Percentiles rank a stretch among this genome's conserved stretches.
Evolutionary conservation across 2,113 vertebrate species (phyloP).

Genomic region (Aphyosemion australe): DNA sequence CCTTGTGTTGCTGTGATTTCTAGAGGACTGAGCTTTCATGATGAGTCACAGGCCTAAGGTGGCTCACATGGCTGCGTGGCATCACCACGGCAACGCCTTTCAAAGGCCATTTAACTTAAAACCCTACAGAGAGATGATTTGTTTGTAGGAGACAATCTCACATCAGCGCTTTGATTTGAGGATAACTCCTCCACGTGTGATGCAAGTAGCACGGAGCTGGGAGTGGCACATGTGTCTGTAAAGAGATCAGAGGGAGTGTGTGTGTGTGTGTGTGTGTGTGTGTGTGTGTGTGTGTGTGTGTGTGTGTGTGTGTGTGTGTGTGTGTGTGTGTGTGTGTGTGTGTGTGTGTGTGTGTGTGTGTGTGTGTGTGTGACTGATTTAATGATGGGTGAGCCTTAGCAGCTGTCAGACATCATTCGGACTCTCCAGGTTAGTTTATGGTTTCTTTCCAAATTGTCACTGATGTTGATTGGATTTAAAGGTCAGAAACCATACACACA

Average conservation of each 20-base stretch:
- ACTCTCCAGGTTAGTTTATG: constrained; percentile 29
- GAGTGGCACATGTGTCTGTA: constrained; percentile 51
- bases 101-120: constrained; percentile 27
- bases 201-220: constrained; percentile 37
- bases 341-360: constrained; percentile 22
- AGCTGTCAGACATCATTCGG: constrained; percentile 11
- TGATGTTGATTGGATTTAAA: constrained; percentile 68
- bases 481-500: constrained; percentile 46
- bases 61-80: constrained; percentile 37
- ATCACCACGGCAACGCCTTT: constrained; percentile 59
- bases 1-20: constrained; percentile 4
- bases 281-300: constrained; percentile 22
- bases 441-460: constrained; percentile 49
- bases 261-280: not conserved
- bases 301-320: constrained; percentile 22
- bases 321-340: constrained; percentile 21
- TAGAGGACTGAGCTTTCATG: constrained; percentile 8
- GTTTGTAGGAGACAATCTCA: constrained; percentile 1
- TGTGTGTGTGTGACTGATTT: constrained; percentile 12
- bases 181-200: not conserved
- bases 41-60: constrained; percentile 59
- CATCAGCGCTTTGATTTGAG: not conserved
- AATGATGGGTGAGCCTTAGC: constrained; percentile 15
- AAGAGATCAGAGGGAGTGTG: constrained; percentile 10
- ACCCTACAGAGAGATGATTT: constrained; percentile 40